Evolutionary conservation across 2,888 invertebrate genomes (phyloP).

Genomic region (Seladonia tumulorum): DNA sequence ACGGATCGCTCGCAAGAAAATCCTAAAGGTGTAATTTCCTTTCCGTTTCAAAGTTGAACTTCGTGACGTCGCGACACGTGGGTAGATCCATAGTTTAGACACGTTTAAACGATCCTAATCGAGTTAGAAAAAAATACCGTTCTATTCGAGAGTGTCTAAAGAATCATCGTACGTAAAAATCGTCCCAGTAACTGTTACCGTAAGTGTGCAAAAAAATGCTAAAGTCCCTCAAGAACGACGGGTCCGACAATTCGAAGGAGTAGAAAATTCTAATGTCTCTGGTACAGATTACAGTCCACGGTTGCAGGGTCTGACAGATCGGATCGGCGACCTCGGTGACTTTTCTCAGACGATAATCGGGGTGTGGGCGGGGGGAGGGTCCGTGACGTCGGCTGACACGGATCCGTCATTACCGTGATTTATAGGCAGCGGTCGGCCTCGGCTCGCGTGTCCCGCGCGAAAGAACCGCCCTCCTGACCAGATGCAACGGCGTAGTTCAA

Average conservation of each 20-base stretch:
- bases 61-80: no score
- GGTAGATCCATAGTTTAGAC: no score
- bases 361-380: not conserved
- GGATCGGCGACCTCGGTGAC: not conserved
- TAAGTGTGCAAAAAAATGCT: not conserved
- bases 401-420: conserved; percentile 34
- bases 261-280: not conserved
- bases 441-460: conserved; percentile 34
- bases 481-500: conserved; percentile 46
- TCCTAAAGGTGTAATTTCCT: no score
- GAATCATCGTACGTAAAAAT: not conserved
- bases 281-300: not conserved
- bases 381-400: conserved; percentile 12
- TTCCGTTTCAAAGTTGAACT: no score
- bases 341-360: conserved; percentile 5
- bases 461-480: conserved; percentile 15
- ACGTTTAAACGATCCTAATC: no score
- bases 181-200: not conserved
- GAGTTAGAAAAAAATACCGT: no score
- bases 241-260: not conserved
- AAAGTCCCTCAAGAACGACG: not conserved
- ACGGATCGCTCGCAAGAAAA: no score
- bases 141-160: not conserved
- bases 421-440: conserved; percentile 24
- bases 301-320: not conserved